Base-by-base conservation (phyloP, 2,888 invertebrate genomes). In the Drosophila robusta region DNA sequence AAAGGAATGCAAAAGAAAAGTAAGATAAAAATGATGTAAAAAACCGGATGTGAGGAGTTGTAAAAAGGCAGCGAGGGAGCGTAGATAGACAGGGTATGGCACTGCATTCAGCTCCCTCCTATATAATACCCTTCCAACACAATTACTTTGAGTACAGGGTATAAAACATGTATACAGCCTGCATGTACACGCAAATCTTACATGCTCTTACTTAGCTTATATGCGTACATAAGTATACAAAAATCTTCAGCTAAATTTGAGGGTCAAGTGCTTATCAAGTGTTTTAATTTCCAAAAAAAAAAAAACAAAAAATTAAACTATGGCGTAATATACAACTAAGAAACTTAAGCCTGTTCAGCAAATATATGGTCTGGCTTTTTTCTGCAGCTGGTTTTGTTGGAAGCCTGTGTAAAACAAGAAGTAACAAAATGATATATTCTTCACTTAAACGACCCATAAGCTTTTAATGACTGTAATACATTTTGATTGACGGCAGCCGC, bases 261-360 rank as follows among this genome's bases (percentile, higher is more conserved):
- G 62, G 68, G 71, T 57, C 67, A 61, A 12, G 29, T 60, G 34
- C 3, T 45, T 39, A 26, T 39, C 8, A 39, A 14, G 9, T 12
- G 11, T 8, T 42, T 50, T 5, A 9, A 9, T 11, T 18, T 29
- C 41, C 24, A 8, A 6, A 50, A 51, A 24, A 32, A 11, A 11
- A 32, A 9, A 12, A 5, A 49, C 26, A 14, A 32, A 32, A 11
- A 11, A 32, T 42, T 34, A 4, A 39, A 16, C 32, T 39, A 8
- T 39, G 14, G n/a, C n/a, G n/a, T n/a, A 38, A 38, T 14, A 7
- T 38, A 14, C 0, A 7, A 14, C 14, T 14, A n/a, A 38, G 7
- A 14, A 18, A 24, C n/a, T n/a, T 11, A 36, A 26, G 0, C n/a
- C 9, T 29, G 12, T 12, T 24, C 26, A 51, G 12, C 6, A 26